These are phyloP conservation scores for Porites lutea DNA, from an alignment of 64 coral and sea anemone genomes.

Conservation along the genomic window DNA sequence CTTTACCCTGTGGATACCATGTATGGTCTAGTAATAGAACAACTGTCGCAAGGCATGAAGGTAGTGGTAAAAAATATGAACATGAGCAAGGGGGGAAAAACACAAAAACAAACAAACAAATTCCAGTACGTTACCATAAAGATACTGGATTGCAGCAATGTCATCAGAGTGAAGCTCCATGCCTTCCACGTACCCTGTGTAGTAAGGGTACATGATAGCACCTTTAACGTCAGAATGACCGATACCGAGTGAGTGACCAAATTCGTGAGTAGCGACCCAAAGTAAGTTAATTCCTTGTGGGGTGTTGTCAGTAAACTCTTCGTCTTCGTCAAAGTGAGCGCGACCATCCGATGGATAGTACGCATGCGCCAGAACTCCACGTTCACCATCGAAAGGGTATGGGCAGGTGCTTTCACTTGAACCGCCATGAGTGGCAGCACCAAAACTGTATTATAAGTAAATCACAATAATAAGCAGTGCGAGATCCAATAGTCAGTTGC, in stretches of 20 bases:
- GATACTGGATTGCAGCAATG: conserved; percentile 60
- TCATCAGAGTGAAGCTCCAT: conserved; percentile 68
- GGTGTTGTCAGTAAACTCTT: conserved; percentile 15
- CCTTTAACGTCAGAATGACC: conserved; percentile 64
- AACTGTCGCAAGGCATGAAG: too few species aligned
- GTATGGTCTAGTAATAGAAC: too few species aligned
- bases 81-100: too few species aligned
- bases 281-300: conserved; percentile 54
- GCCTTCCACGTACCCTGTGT: conserved; percentile 62
- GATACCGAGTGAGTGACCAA: conserved; percentile 75
- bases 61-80: too few species aligned
- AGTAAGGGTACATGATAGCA: conserved; percentile 77
- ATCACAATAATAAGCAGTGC: neutral
- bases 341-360: conserved; percentile 82
- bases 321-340: conserved; percentile 88
- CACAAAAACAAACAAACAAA: too few species aligned
- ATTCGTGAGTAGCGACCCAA: conserved; percentile 82
- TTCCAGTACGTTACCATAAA: conserved; percentile 51
- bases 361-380: conserved; percentile 71
- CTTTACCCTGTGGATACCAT: too few species aligned
- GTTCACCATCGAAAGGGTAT: conserved; percentile 68
- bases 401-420: conserved; percentile 23
- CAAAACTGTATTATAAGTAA: conserved; percentile 47
- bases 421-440: conserved; percentile 32
- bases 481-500: too few species aligned